phyloP scores from a whole-genome alignment of 2,888 invertebrate species.

The Limnephilus marmoratus region DNA sequence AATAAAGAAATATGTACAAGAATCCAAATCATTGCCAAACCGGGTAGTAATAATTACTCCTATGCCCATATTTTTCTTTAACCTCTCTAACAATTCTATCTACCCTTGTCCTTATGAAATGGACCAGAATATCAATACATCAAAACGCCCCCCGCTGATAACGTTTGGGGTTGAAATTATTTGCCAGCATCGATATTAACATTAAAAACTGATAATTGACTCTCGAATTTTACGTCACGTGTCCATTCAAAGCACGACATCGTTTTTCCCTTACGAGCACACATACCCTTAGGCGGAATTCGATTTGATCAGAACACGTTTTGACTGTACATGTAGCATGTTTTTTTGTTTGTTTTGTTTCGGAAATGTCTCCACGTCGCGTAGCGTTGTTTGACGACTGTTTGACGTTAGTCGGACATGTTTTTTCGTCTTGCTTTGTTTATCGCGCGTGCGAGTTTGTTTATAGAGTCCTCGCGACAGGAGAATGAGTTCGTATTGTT shows the following conservation, averaged over 20 bases:
- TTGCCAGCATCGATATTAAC: constrained; percentile 53
- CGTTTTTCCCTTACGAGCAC: background rate
- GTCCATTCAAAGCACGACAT: constrained; percentile 21
- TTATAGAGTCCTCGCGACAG: constrained; percentile 31
- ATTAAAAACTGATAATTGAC: constrained; percentile 62
- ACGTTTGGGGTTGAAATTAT: constrained; percentile 26
- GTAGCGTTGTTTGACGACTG: background rate
- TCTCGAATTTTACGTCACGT: constrained; percentile 54
- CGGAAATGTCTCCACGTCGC: constrained; percentile 23
- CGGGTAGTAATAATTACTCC: background rate
- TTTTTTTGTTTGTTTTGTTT: constrained; percentile 44
- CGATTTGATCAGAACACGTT: constrained; percentile 54
- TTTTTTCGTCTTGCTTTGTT: constrained; percentile 54
- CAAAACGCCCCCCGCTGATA: constrained; percentile 6
- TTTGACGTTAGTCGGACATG: constrained; percentile 53
- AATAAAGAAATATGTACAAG: background rate
- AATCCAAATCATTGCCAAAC: background rate
- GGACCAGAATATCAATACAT: background rate
- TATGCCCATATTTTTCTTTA: background rate
- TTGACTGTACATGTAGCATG: constrained; percentile 60
- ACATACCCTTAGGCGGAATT: constrained; percentile 41
- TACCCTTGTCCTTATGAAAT: background rate
- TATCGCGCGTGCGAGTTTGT: constrained; percentile 54
- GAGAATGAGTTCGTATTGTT: constrained; percentile 51
- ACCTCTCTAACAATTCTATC: background rate